Conservation (phyloP, 2,888 invertebrate genomes). For the Leucoma salicis region DNA sequence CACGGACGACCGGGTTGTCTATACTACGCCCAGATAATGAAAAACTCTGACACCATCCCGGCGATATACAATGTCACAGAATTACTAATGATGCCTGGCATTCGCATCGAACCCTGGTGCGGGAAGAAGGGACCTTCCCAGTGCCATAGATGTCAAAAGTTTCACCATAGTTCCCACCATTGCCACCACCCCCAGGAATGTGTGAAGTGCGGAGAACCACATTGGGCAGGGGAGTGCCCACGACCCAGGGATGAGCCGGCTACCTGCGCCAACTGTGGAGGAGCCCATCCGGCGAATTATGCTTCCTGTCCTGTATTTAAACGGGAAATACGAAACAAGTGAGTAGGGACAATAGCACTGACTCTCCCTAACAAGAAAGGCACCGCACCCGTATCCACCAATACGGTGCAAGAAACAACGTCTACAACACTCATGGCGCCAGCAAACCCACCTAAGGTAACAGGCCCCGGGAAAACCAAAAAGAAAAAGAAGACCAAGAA, state of each 20-base stretch:
- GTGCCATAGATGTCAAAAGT: no score
- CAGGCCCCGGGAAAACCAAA: background rate
- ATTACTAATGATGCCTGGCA: no score
- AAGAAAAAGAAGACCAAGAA: no score
- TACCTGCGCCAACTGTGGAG: background rate
- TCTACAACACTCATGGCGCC: background rate
- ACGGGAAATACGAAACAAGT: background rate
- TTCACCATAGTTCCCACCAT: background rate
- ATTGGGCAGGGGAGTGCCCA: background rate
- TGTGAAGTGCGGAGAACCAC: background rate
- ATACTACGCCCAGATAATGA: background rate
- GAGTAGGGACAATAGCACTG: background rate
- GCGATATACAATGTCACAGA: no score
- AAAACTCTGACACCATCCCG: no score
- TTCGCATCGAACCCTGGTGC: no score
- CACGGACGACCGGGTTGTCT: background rate
- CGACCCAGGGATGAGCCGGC: no score
- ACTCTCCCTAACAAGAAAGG: background rate
- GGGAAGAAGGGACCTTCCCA: background rate
- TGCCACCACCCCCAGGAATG: background rate
- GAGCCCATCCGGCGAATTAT: no score
- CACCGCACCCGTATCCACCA: background rate
- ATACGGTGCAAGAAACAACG: background rate
- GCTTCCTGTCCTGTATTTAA: no score
- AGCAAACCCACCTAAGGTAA: background rate